Base-by-base conservation (phyloP, 2,888 invertebrate species). In the Bibio marci region DNA sequence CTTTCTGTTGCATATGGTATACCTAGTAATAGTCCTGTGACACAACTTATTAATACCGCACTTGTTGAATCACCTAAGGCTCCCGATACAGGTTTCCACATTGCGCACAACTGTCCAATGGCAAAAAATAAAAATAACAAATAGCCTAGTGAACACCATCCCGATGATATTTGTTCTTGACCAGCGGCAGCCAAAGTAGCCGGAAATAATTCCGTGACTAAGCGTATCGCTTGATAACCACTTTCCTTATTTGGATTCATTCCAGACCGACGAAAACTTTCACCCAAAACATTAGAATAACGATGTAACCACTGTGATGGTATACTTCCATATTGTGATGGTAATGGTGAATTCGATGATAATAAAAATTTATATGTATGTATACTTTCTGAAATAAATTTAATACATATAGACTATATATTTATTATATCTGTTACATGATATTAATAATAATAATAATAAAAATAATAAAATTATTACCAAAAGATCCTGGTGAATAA, bases 71-170 rank as follows among this genome's bases (percentile, higher is more conserved):
- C 57, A 2, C 60, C 61, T 37, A 90, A 70, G 3, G 86, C 85
- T 15, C 83, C 79, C 44, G 88, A 80, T 38, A 90, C 82, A 52
- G 85, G 85, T 55, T 88, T 86, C 90, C 90, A 90, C 53, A 90
- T 79, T 1, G 86, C 87, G 48, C 88, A 65, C 63, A 88, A 80
- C 50, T 90, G 90, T 4, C 83, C 85, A 42, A 91, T 71, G 2
- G 88, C 90, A 53, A 91, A 86, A 51, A 85, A 66, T 46, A 88
- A 81, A 42, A 90, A 68, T 47, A 79, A 76, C 54, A 82, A 78
- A 61, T 85, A 90, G 53, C 87, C 83, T 35, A 88, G 68, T 10
- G 85, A 80, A 0, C 85, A 79, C 90, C 90, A 91, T 46, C 85
- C 80, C 38, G 88, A 85, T 0, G 87, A 86, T 5, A 90, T 63